phyloP scores from a whole-genome alignment of 2,888 invertebrate genomes.

The Sphaerophoria rueppellii region DNA sequence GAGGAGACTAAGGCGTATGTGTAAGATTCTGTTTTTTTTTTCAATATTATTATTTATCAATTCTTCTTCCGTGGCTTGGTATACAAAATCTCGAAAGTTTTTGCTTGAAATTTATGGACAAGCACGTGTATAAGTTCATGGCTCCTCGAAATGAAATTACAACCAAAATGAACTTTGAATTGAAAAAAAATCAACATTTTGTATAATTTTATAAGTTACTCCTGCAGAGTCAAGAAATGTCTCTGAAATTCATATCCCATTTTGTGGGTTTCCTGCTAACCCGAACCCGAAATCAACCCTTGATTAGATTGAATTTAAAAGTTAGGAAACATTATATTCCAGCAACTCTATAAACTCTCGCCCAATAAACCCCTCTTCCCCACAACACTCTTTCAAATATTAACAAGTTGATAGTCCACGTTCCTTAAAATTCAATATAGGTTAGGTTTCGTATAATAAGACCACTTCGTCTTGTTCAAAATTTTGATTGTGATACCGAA shows the following conservation, averaged over 20 bases:
- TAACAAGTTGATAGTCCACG: conserved; percentile 30
- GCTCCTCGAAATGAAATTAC: too few species aligned
- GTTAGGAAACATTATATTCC: neutral
- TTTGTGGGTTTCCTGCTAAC: neutral
- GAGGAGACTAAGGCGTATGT: too few species aligned
- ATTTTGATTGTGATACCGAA: conserved; percentile 58
- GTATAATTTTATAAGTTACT: too few species aligned
- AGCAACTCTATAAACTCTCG: conserved; percentile 27
- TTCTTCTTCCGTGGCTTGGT: too few species aligned
- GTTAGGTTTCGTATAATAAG: neutral
- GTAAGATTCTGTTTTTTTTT: too few species aligned
- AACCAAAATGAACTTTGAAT: too few species aligned
- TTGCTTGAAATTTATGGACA: too few species aligned
- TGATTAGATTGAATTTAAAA: conserved; percentile 4
- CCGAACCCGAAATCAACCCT: neutral
- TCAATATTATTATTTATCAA: too few species aligned
- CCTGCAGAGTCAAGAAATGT: neutral
- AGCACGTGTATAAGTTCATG: too few species aligned
- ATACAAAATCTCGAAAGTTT: too few species aligned
- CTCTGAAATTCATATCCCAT: neutral
- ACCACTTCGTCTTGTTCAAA: conserved; percentile 40
- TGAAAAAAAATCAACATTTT: too few species aligned
- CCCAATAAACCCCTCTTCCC: conserved; percentile 24
- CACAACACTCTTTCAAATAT: conserved; percentile 54
- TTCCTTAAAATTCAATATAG: conserved; percentile 33